Evolutionary conservation across 2,797 vertebrate genomes (phyloP), one percentile per base, ranked within the genome.

Genomic region (Liasis olivaceus): DNA sequence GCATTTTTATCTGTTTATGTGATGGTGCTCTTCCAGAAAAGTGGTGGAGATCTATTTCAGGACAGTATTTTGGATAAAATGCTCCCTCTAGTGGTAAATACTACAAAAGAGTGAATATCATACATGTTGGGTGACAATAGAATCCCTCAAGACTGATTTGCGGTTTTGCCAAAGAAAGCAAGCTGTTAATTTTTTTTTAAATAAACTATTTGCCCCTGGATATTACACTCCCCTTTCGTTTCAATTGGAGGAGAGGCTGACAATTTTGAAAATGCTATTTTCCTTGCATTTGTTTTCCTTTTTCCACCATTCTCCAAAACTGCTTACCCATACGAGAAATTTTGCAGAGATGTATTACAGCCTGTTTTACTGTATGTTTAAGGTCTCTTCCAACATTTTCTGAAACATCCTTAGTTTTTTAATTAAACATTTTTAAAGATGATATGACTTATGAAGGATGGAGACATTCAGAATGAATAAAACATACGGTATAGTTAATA

Each of bases 1-100:
- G 62, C 47, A 89, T 20, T 5, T 77, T 17, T 5, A 66, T 3
- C 59, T 51, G 51, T 51, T 51, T 90, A 63, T 28, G 0, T 0
- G 0, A 28, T 0, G 17, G 66, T 20, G 36, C 36, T 12, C 63
- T 11, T 9, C 8, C 60, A 60, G 64, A 89, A 42, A 94, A 5
- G 2, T 51, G 62, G 24, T 84, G 59, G 20, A 42, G 5, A 62
- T 62, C 63, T 58, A 47, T 60, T 84, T 42, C 15, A 51, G 69
- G 69, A 31, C 1, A 72, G 11, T 94, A 96, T 6, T 22, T 59
- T 96, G 64, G 94, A 91, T 92, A 22, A 93, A 94, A 96, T 2
- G 0, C 92, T 95, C 95, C 95, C 93, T 96, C 96, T 96, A 69
- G 93, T 95, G 94, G 81, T 93, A 58, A 15, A 88, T 62, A 15